Percentiles rank a stretch among this genome's conserved stretches.
These are phyloP conservation scores for Xylophagus ater DNA, from an alignment of 2,888 invertebrate genomes.

Conservation along the genomic window DNA sequence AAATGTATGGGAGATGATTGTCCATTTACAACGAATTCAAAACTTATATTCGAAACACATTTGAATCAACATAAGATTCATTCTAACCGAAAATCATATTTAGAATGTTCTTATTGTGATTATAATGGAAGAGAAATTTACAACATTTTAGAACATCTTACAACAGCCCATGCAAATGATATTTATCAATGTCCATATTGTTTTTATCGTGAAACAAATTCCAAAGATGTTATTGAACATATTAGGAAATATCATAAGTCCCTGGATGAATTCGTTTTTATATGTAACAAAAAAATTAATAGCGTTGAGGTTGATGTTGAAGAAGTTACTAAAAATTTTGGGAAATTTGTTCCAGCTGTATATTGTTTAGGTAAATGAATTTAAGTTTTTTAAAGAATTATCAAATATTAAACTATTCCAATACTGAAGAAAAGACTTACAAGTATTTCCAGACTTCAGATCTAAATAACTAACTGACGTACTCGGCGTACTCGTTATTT, in stretches of 20 bases:
- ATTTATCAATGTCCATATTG: constrained; percentile 54
- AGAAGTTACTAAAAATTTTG: too few relatives aligned
- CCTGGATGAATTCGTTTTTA: background rate
- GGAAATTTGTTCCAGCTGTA: too few relatives aligned
- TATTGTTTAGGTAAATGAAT: too few relatives aligned
- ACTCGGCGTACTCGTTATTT: too few relatives aligned
- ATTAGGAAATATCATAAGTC: constrained; percentile 11
- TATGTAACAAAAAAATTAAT: too few relatives aligned
- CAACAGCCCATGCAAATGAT: constrained; percentile 49
- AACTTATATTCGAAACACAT: constrained; percentile 36
- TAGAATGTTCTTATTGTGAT: constrained; percentile 49
- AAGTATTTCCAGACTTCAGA: too few relatives aligned
- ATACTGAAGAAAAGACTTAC: too few relatives aligned
- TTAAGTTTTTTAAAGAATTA: too few relatives aligned
- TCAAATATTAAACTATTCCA: too few relatives aligned
- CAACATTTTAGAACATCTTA: constrained; percentile 47
- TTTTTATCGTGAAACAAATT: constrained; percentile 48
- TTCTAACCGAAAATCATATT: constrained; percentile 31
- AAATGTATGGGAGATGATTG: constrained; percentile 48
- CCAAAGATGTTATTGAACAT: constrained; percentile 14
- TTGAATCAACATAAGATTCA: constrained; percentile 29
- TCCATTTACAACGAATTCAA: constrained; percentile 37
- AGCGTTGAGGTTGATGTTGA: too few relatives aligned
- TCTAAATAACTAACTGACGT: too few relatives aligned
- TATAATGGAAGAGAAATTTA: constrained; percentile 37